Evolutionary conservation across 2,113 vertebrate species (phyloP), one percentile per base, ranked within the genome.

Genomic region (Ancistrus triradiatus): DNA sequence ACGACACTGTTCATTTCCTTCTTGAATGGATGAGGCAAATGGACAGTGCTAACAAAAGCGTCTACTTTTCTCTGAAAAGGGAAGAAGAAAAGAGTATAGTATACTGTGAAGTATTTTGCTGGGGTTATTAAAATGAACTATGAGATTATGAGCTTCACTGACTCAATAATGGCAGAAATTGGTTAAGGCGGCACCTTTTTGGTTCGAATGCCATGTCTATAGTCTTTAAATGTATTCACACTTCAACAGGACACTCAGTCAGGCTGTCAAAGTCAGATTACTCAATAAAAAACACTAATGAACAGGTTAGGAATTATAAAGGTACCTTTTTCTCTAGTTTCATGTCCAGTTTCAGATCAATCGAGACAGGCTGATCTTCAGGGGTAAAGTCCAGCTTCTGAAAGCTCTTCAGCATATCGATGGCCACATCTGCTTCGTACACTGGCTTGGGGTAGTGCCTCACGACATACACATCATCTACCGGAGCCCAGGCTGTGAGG

Each of bases 311-410:
- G 27, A 31, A 31, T 31, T 4, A 31, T 31, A 31, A 3, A 31
- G 44, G 9, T 85, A 98, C 95, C 93, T 98, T 98, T 70, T 95
- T 98, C 67, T 91, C 88, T 31, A 91, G 80, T 0, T 84, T 76
- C 91, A 97, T 93, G 68, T 98, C 88, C 19, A 98, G 81, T 65
- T 58, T 88, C 2, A 96, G 82, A 0, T 91, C 86, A 14, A 92
- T 70, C 43, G 86, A 93, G 10, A 98, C 74, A 0, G 74, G 75
- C 71, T 98, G 95, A 5, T 73, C 67, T 27, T 72, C 82, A 31
- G 81, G 1, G 0, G 91, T 91, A 70, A 92, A 95, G 47, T 98
- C 95, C 74, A 98, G 61, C 19, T 67, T 3, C 69, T 94, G 94
- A 66, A 87, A 93, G 0, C 49, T 89, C 81, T 94, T 95, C 11